Percentiles rank a stretch among this genome's conserved stretches.
These are phyloP conservation scores for Rhinolophus sinicus DNA, from an alignment of 2,113 vertebrate species.

Conservation along the genomic window DNA sequence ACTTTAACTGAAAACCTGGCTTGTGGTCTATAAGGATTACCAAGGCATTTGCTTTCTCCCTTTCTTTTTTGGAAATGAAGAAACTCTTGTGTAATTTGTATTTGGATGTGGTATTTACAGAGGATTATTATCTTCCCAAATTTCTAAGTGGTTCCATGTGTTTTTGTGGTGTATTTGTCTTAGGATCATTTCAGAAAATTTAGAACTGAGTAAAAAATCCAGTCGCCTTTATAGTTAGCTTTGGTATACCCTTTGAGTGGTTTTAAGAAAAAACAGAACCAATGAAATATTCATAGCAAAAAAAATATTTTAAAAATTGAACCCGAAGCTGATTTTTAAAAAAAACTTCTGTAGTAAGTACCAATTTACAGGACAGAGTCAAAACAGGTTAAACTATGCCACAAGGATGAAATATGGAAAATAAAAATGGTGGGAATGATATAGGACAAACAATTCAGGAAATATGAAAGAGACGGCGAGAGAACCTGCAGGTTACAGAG, in stretches of 20 bases:
- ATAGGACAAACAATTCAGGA: background rate
- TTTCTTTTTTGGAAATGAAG: constrained; percentile 54
- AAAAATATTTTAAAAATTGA: background rate
- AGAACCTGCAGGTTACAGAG: background rate
- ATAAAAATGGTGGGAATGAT: background rate
- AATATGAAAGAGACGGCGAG: background rate
- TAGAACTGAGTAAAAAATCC: constrained; percentile 46
- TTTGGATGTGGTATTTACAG: constrained; percentile 56
- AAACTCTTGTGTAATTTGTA: constrained; percentile 60
- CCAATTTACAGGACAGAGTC: background rate
- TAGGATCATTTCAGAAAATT: constrained; percentile 48
- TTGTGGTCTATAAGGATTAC: constrained; percentile 49
- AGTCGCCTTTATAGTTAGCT: constrained; percentile 34
- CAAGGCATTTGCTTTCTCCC: constrained; percentile 54
- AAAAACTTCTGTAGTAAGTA: background rate
- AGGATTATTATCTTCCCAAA: constrained; percentile 56
- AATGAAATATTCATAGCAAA: background rate
- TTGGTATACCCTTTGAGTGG: background rate
- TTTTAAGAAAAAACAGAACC: constrained; percentile 41
- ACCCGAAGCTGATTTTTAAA: background rate
- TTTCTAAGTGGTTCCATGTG: constrained; percentile 72
- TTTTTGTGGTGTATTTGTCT: constrained; percentile 54
- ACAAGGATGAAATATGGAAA: background rate
- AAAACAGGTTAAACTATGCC: background rate
- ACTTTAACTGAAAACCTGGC: constrained; percentile 34